Evolutionary conservation across 2,113 vertebrate genomes (phyloP).

Genomic region (Podiceps cristatus): DNA sequence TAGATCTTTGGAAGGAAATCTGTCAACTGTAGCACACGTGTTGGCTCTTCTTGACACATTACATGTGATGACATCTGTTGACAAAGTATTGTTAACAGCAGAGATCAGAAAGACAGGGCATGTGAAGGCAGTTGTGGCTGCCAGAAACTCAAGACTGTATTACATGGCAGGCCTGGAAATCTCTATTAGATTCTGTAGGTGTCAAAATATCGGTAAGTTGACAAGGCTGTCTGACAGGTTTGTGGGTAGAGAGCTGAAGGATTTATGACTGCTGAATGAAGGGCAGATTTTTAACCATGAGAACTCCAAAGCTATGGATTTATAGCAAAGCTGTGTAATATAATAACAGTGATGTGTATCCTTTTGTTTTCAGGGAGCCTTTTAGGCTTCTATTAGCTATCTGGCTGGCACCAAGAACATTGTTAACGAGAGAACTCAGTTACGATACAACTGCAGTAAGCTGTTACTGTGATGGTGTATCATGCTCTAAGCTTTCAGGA

Average conservation of each 20-base stretch:
- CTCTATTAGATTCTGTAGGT: not conserved
- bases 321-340: not conserved
- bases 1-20: not conserved
- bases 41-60: not conserved
- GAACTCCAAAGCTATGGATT: not conserved
- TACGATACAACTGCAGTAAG: not conserved
- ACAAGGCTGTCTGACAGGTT: not conserved
- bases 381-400: not conserved
- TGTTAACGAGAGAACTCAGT: not conserved
- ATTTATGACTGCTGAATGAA: not conserved
- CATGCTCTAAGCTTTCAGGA: not conserved
- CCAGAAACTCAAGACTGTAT: not conserved
- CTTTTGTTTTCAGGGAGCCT: not conserved
- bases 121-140: not conserved
- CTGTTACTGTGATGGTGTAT: not conserved
- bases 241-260: not conserved
- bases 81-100: conserved; percentile 40
- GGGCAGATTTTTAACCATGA: not conserved
- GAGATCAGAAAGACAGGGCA: not conserved
- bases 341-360: not conserved
- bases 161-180: not conserved
- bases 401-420: fast-evolving
- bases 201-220: conserved; percentile 14
- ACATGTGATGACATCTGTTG: conserved; percentile 6
- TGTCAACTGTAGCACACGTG: not conserved